Percentiles rank a stretch among this genome's conserved stretches.
Conservation (phyloP, 2,113 vertebrate species). For the Planiliza haematocheilus region DNA sequence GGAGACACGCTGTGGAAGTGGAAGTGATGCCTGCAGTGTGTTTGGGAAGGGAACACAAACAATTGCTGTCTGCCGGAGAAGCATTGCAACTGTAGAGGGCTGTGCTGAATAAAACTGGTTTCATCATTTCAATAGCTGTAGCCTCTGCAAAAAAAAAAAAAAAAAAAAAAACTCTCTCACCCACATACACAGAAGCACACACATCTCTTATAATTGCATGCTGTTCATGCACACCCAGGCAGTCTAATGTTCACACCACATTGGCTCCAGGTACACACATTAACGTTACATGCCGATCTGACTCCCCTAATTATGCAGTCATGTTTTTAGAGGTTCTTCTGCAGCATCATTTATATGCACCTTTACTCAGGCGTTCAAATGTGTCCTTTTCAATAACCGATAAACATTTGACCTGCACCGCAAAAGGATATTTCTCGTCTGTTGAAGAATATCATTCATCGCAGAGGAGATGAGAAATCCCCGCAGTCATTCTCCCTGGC, state of each 20-base stretch:
- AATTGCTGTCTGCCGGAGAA: conserved; percentile 19
- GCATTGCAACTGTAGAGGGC: conserved; percentile 23
- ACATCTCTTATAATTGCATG: not conserved
- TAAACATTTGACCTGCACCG: conserved; percentile 31
- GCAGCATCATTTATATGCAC: not conserved
- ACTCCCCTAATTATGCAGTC: conserved; percentile 10
- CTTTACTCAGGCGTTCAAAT: conserved; percentile 7
- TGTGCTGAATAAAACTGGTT: conserved; percentile 29
- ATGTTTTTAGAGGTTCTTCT: conserved; percentile 3
- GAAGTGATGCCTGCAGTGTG: conserved; percentile 19
- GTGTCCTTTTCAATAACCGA: conserved; percentile 19
- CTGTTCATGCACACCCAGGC: conserved; percentile 1
- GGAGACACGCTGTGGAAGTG: not conserved
- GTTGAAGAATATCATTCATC: conserved; percentile 45
- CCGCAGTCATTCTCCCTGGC: conserved; percentile 63
- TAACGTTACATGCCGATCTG: conserved; percentile 3
- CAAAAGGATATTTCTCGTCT: conserved; percentile 37
- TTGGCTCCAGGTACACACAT: conserved; percentile 36
- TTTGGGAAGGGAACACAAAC: not conserved
- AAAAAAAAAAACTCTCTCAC: not conserved
- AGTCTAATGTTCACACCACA: conserved; percentile 17
- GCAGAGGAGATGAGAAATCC: conserved; percentile 65
- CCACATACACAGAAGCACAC: not conserved
- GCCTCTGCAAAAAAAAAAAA: not conserved
- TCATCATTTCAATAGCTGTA: not conserved